Conservation (phyloP, 2,113 vertebrate species). For the human region GRCh38 chr11:94339001-94339500, state of each 20-base stretch:
- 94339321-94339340: no score
- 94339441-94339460: fast-evolving
- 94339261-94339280: background rate
- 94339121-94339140: background rate
- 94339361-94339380: no score
- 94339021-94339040: background rate
- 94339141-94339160: background rate
- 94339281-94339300: background rate
- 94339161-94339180: background rate
- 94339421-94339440: no score
- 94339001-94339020: background rate
- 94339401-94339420: no score
- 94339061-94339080: background rate
- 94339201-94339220: background rate
- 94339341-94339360: no score
- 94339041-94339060: background rate
- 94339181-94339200: background rate
- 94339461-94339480: no score
- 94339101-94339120: background rate
- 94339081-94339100: background rate
- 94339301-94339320: background rate
- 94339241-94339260: no score
- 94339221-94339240: no score
- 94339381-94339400: fast-evolving
- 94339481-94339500: no score